These are phyloP conservation scores for Ephydatia muelleri DNA, from an alignment of 37 sponge, comb jelly and placozoan genomes.

Conservation along the genomic window DNA sequence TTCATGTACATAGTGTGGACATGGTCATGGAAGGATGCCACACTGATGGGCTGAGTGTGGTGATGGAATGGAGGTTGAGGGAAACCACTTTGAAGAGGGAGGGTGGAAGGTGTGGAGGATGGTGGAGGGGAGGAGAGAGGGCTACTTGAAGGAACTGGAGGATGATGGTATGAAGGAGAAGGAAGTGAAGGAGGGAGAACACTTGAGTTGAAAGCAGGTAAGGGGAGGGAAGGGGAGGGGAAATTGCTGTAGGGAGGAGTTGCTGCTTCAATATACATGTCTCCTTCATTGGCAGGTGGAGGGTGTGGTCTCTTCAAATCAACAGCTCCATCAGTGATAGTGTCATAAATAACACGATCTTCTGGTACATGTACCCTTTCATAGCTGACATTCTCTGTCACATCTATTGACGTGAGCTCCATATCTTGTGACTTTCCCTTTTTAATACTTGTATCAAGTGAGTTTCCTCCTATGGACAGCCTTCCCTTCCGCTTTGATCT, in stretches of 20 bases:
- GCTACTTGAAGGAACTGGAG: background rate
- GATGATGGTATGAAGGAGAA: background rate
- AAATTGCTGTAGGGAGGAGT: background rate
- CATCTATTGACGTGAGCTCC: background rate
- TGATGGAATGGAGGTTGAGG: conserved; percentile 28
- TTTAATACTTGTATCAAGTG: background rate
- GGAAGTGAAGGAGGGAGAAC: background rate
- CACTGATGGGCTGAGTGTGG: conserved; percentile 42
- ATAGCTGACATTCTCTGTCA: background rate
- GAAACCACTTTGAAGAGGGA: background rate
- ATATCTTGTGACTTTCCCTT: too few relatives aligned
- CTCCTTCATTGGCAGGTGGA: background rate
- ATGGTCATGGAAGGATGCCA: conserved; percentile 68
- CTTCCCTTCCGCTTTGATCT: background rate
- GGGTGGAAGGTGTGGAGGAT: background rate
- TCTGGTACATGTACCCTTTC: background rate
- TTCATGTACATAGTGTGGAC: conserved; percentile 61
- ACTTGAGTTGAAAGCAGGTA: background rate
- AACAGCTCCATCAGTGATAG: background rate
- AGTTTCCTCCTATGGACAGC: background rate
- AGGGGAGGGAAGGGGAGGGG: background rate
- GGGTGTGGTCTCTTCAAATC: background rate
- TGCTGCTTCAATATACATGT: background rate
- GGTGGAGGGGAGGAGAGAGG: background rate
- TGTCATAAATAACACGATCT: background rate